Percentiles rank a stretch among this genome's conserved stretches.
Evolutionary conservation across 2,113 vertebrate species (phyloP).

Genomic region (Lepus timidus): DNA sequence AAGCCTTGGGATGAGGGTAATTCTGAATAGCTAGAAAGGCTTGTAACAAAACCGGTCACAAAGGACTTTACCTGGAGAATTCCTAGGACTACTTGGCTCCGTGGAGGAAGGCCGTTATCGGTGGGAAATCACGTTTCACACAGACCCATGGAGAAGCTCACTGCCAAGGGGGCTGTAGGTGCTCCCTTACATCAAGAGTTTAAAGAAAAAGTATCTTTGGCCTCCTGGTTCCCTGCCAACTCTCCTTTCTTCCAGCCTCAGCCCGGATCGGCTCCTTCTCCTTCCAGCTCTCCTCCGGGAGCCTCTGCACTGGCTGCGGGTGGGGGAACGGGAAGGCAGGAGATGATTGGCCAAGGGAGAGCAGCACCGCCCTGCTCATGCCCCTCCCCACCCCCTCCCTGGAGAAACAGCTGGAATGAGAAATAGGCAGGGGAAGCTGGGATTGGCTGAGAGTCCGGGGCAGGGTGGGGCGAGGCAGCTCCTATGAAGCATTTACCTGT

Average conservation of each 20-base stretch:
- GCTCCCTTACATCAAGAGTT: neutral
- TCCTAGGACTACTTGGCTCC: neutral
- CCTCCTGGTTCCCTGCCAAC: neutral
- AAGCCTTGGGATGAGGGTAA: neutral
- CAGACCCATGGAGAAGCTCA: neutral
- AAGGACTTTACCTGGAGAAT: constrained; percentile 26
- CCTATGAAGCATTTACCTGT: constrained; percentile 82
- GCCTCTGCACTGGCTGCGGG: constrained; percentile 32
- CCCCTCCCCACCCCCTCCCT: neutral
- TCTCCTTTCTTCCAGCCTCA: neutral
- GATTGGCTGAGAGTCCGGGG: constrained; percentile 75
- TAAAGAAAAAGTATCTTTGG: neutral
- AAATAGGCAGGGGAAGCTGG: constrained; percentile 35
- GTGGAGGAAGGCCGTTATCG: neutral
- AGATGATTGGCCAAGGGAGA: constrained; percentile 50
- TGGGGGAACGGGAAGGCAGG: neutral
- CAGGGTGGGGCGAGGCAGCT: constrained; percentile 66
- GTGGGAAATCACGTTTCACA: neutral
- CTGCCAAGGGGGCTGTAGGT: neutral
- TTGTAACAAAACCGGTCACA: neutral
- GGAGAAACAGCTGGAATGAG: constrained; percentile 83
- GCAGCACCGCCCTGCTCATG: neutral
- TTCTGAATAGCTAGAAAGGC: neutral
- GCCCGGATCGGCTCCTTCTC: neutral
- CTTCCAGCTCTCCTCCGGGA: neutral